Evolutionary conservation across 2,888 invertebrate species (phyloP).

Genomic region (Oligia latruncula): DNA sequence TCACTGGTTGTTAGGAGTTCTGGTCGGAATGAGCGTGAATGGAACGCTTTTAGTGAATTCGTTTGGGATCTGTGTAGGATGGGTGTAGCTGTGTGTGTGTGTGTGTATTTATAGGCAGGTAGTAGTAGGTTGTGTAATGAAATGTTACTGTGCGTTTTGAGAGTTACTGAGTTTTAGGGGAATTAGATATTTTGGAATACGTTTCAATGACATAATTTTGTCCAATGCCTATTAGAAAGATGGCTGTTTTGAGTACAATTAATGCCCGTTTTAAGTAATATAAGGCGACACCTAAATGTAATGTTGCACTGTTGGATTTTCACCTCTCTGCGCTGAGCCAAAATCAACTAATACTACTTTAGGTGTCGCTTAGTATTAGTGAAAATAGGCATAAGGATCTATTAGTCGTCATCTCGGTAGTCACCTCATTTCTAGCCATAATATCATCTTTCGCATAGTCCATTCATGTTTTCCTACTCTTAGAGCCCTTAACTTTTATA

Average conservation of each 20-base stretch:
- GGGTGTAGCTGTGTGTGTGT: background rate
- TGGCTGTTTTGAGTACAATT: background rate
- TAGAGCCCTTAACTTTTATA: background rate
- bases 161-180: background rate
- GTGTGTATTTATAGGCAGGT: background rate
- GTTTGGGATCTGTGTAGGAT: conserved; percentile 11
- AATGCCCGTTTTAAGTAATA: background rate
- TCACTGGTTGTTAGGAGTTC: conserved; percentile 9
- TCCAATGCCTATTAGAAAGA: background rate
- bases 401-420: no score
- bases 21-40: conserved; percentile 13
- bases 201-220: background rate
- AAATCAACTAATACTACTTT: background rate
- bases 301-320: background rate
- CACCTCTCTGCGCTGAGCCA: background rate
- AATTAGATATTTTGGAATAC: background rate
- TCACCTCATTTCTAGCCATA: background rate
- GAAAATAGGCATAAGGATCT: background rate
- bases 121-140: background rate
- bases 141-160: background rate
- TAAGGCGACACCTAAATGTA: background rate
- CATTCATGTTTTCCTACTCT: background rate
- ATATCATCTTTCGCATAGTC: background rate
- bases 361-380: no score
- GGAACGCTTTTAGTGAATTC: conserved; percentile 15